These are phyloP conservation scores for Calyptomena viridis DNA, from an alignment of 2,113 vertebrate species.

Conservation along the genomic window DNA sequence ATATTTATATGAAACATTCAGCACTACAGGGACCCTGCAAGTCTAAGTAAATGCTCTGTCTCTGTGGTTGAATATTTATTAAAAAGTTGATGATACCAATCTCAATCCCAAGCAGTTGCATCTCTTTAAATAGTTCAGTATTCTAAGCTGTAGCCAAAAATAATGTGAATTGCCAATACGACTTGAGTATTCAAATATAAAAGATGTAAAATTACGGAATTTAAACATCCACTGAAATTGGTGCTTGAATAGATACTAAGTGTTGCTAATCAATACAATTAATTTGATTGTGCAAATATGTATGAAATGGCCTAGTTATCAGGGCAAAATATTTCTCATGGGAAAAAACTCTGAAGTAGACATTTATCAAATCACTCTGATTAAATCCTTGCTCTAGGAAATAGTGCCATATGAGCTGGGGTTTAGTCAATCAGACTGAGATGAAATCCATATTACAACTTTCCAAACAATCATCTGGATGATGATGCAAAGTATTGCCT, in stretches of 20 bases:
- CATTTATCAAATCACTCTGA: slow-evolving; percentile 48
- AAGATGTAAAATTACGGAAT: background rate
- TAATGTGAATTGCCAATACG: background rate
- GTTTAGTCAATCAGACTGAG: slow-evolving; percentile 41
- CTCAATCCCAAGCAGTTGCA: background rate
- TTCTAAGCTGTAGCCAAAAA: background rate
- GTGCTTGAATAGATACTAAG: background rate
- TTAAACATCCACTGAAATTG: background rate
- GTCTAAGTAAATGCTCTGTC: background rate
- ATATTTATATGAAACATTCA: slow-evolving; percentile 24
- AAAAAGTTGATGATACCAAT: background rate
- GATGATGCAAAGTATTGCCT: slow-evolving; percentile 38
- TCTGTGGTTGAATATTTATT: slow-evolving; percentile 34
- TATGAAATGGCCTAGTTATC: slow-evolving; percentile 29
- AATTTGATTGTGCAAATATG: slow-evolving; percentile 44
- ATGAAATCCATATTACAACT: slow-evolving; percentile 53
- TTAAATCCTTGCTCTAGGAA: slow-evolving; percentile 50
- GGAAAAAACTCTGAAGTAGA: background rate
- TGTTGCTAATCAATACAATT: slow-evolving; percentile 36
- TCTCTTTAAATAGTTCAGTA: background rate
- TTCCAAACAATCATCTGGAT: slow-evolving; percentile 51
- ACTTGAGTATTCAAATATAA: slow-evolving; percentile 12
- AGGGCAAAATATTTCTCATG: slow-evolving; percentile 7
- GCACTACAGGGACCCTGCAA: background rate
- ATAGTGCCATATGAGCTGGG: background rate